These are phyloP conservation scores for Leptura quadrifasciata DNA, from an alignment of 2,888 invertebrate species.

Conservation along the genomic window DNA sequence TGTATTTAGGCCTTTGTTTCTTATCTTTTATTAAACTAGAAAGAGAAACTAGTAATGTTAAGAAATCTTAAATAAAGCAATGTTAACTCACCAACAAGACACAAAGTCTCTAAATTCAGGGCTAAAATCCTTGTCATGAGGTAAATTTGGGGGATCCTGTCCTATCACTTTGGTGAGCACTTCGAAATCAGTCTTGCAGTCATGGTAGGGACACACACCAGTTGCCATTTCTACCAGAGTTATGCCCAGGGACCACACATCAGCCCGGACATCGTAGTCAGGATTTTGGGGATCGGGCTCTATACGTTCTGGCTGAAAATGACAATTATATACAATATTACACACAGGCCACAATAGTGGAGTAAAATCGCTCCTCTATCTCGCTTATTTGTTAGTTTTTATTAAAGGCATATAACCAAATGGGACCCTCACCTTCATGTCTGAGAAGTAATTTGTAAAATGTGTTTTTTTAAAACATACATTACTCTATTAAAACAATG, in stretches of 20 bases:
- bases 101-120: constrained; percentile 94
- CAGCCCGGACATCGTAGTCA: constrained; percentile 98
- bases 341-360: not conserved
- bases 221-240: constrained; percentile 97
- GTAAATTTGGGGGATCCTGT: constrained; percentile 91
- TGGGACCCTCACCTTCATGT: too few species aligned
- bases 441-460: too few species aligned
- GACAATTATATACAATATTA: constrained; percentile 8
- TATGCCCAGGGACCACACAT: constrained; percentile 99
- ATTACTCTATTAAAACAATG: too few species aligned
- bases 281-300: constrained; percentile 94
- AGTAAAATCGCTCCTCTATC: too few species aligned
- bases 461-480: too few species aligned
- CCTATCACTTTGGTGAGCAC: constrained; percentile 92
- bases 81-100: constrained; percentile 84
- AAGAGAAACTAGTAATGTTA: constrained; percentile 51
- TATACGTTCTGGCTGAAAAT: constrained; percentile 93
- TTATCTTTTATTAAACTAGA: constrained; percentile 95
- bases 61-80: not conserved
- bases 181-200: constrained; percentile 98
- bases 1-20: constrained; percentile 94
- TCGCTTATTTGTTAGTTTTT: too few species aligned
- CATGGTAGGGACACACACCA: constrained; percentile 94
- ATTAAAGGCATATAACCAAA: too few species aligned
- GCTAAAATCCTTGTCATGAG: constrained; percentile 85